phyloP scores from a whole-genome alignment of 2,113 vertebrate species.

The Camelus dromedarius region DNA sequence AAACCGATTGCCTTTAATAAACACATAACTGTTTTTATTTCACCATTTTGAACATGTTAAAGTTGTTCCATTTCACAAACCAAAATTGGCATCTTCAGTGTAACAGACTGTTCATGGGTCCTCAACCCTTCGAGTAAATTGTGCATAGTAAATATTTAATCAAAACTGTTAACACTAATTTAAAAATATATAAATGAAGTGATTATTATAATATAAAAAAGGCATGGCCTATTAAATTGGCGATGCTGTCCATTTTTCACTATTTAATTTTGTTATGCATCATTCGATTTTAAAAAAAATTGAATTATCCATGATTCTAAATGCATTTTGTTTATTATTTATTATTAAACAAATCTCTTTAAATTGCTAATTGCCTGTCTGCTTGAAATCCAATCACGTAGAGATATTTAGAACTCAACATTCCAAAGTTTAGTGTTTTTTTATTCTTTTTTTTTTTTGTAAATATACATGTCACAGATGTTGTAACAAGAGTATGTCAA shows the following conservation, averaged over 20 bases:
- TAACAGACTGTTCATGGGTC: neutral
- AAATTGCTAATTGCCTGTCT: neutral
- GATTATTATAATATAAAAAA: neutral
- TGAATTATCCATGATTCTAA: neutral
- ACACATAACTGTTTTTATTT: neutral
- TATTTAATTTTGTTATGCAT: slow-evolving; percentile 21
- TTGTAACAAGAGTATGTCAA: neutral
- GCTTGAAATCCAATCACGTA: neutral
- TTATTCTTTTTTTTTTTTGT: neutral
- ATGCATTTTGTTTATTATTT: neutral
- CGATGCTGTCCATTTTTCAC: neutral
- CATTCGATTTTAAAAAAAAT: neutral
- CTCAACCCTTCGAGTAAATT: neutral
- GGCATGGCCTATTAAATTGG: neutral
- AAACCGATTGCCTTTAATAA: neutral
- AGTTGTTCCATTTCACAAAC: neutral
- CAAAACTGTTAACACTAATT: neutral
- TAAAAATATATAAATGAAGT: neutral
- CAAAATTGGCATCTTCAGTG: neutral
- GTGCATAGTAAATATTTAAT: slow-evolving; percentile 27
- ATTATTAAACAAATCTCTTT: neutral
- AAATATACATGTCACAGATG: slow-evolving; percentile 57
- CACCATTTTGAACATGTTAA: neutral
- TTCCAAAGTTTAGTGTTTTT: neutral
- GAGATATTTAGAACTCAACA: neutral